Evolutionary conservation across 2,113 vertebrate genomes (phyloP).

Genomic region (Oxygymnocypris stewartii): DNA sequence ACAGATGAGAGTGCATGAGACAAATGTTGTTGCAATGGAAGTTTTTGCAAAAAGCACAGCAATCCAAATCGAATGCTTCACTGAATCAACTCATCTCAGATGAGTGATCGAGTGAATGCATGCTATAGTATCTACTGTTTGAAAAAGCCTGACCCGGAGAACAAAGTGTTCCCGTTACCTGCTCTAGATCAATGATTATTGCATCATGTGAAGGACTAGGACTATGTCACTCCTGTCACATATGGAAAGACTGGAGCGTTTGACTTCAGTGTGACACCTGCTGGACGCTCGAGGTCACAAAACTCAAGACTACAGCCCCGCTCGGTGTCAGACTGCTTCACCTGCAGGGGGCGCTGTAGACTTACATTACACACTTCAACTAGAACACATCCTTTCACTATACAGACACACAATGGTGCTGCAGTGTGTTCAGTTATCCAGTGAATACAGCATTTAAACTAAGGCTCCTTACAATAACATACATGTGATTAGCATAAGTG

Average conservation of each 20-base stretch:
- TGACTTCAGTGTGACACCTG: slow-evolving; percentile 37
- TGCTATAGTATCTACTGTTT: neutral
- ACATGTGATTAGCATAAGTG: neutral
- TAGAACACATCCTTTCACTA: too few relatives aligned
- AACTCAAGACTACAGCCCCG: neutral
- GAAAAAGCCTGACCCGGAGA: neutral
- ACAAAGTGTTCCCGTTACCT: slow-evolving; percentile 11
- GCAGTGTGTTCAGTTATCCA: neutral
- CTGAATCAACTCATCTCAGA: neutral
- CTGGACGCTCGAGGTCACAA: neutral
- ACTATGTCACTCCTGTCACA: neutral
- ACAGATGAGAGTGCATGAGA: neutral
- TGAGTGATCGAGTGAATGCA: neutral
- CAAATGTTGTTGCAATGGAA: neutral
- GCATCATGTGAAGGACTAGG: neutral
- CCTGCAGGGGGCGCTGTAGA: slow-evolving; percentile 43
- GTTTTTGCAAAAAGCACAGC: neutral
- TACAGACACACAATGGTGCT: too few relatives aligned
- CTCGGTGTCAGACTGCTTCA: neutral
- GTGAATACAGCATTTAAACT: neutral
- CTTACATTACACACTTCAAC: too few relatives aligned
- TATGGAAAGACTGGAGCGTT: neutral
- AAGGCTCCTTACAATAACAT: too few relatives aligned
- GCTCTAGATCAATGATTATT: neutral
- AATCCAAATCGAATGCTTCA: neutral